Percentiles rank a stretch among this genome's conserved stretches.
Evolutionary conservation across 1,140 invertebrate genomes (phyloP).

Genomic region (Eurytemora carolleeae): DNA sequence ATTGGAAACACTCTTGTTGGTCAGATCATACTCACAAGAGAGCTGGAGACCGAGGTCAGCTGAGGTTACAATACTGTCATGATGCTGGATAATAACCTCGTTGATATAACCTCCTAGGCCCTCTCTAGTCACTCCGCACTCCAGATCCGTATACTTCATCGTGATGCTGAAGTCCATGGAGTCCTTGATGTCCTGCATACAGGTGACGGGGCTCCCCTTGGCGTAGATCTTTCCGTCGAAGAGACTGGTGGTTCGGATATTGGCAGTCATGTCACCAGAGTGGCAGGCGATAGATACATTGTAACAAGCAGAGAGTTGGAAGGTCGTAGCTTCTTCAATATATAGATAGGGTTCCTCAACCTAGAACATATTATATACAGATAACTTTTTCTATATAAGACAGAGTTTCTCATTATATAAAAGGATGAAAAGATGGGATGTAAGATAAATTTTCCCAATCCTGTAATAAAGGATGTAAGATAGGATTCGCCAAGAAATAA

Average conservation of each 20-base stretch:
- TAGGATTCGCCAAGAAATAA: too few species aligned
- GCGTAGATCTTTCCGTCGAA: slow-evolving; percentile 87
- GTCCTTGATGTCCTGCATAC: slow-evolving; percentile 61
- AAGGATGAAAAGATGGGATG: too few species aligned
- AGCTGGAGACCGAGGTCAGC: slow-evolving; percentile 75
- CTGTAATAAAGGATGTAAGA: too few species aligned
- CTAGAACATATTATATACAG: too few species aligned
- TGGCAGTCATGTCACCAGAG: slow-evolving; percentile 73
- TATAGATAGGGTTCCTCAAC: slow-evolving; percentile 31
- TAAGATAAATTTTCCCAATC: too few species aligned
- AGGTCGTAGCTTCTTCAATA: slow-evolving; percentile 37
- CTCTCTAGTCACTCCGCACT: slow-evolving; percentile 41
- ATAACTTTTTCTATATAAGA: too few species aligned
- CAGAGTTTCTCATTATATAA: too few species aligned
- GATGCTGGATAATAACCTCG: slow-evolving; percentile 39
- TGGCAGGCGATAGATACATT: slow-evolving; percentile 64
- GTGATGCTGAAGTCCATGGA: slow-evolving; percentile 64
- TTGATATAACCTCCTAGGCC: slow-evolving; percentile 19
- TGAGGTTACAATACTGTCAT: slow-evolving; percentile 82
- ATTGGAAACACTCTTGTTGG: slow-evolving; percentile 78
- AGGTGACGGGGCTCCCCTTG: slow-evolving; percentile 46
- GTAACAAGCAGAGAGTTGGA: slow-evolving; percentile 78
- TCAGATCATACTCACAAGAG: slow-evolving; percentile 77
- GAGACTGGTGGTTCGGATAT: slow-evolving; percentile 69
- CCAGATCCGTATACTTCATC: slow-evolving; percentile 74